Percentiles rank a stretch among this genome's conserved stretches.
Conservation (phyloP, 2,113 vertebrate genomes). For the Gymnogyps californianus region DNA sequence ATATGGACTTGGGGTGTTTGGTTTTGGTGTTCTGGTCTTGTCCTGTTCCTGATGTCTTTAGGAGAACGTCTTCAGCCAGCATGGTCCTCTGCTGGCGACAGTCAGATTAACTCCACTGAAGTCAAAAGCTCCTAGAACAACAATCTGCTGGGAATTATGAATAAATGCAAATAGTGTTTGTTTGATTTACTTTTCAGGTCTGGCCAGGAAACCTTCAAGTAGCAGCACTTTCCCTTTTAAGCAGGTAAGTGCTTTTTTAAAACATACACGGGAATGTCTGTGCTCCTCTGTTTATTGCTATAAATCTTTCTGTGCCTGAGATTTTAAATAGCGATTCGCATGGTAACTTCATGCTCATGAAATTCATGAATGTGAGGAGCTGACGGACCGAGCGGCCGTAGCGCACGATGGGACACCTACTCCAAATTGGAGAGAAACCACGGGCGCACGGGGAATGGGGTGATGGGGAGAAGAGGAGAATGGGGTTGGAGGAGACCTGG, state of each 20-base stretch:
- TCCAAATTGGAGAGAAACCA: not conserved
- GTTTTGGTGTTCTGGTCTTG: not conserved
- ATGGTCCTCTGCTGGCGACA: not conserved
- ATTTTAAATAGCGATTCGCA: not conserved
- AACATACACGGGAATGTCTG: not conserved
- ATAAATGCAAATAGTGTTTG: slow-evolving; percentile 17
- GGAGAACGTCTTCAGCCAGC: not conserved
- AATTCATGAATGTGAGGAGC: not conserved
- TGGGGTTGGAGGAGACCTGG: not conserved
- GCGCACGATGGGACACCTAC: not conserved
- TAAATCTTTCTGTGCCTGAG: not conserved
- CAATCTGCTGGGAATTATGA: not conserved
- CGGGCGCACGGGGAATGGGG: accelerated
- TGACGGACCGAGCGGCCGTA: not conserved
- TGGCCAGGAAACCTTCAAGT: slow-evolving; percentile 18
- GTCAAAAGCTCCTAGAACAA: not conserved
- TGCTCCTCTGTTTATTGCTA: not conserved
- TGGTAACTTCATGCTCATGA: not conserved
- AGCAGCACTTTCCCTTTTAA: slow-evolving; percentile 31
- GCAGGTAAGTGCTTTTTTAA: slow-evolving; percentile 21
- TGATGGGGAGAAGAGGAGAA: not conserved
- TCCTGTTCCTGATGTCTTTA: not conserved
- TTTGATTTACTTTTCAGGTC: slow-evolving; percentile 15
- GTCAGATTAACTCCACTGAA: not conserved
- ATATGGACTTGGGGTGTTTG: not conserved